Conservation (phyloP, 2,888 invertebrate species). For the Thera obeliscata region DNA sequence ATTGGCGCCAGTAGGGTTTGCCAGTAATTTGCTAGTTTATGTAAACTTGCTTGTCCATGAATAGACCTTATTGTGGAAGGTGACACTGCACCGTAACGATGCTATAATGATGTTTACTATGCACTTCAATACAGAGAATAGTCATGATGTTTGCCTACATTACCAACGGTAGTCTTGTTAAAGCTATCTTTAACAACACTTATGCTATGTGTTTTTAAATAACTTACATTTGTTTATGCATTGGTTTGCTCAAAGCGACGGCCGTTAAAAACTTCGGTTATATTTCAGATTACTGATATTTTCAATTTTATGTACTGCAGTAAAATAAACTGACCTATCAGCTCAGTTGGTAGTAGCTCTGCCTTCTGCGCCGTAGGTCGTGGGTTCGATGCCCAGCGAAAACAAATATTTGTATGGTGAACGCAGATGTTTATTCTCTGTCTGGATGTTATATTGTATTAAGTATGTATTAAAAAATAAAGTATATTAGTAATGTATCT, state of each 20-base stretch:
- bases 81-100: slow-evolving; percentile 31
- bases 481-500: no score
- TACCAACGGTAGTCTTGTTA: slow-evolving; percentile 29
- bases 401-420: no score
- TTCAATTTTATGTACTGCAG: neutral
- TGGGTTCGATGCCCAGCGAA: no score
- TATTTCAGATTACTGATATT: neutral
- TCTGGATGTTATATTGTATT: no score
- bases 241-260: neutral
- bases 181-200: slow-evolving; percentile 32
- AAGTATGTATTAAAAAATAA: no score
- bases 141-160: slow-evolving; percentile 40
- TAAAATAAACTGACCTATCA: no score
- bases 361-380: no score
- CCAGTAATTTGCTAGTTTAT: neutral
- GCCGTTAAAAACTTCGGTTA: neutral
- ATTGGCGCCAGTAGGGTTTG: neutral
- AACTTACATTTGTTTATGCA: slow-evolving; percentile 17
- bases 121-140: slow-evolving; percentile 45
- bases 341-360: no score
- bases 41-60: slow-evolving; percentile 1
- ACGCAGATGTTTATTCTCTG: no score
- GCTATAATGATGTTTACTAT: slow-evolving; percentile 46
- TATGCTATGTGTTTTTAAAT: slow-evolving; percentile 20
- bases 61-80: slow-evolving; percentile 11